These are phyloP conservation scores for Chondrilla cf. caribensis DNA, from an alignment of 37 sponge, comb jelly and placozoan genomes.

Conservation along the genomic window DNA sequence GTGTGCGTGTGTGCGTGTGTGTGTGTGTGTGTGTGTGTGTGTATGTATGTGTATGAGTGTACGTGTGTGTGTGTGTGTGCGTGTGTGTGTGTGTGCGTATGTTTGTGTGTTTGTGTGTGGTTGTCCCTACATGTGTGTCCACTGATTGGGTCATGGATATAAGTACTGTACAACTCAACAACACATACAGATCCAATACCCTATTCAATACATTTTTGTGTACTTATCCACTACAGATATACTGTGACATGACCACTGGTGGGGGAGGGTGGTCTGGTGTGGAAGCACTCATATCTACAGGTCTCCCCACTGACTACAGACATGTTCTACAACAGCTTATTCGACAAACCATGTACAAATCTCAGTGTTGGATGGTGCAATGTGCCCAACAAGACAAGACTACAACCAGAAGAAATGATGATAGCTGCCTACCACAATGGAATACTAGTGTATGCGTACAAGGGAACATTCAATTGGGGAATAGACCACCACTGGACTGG, in stretches of 20 bases:
- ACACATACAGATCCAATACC: no score
- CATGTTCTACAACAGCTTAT: constrained; percentile 21
- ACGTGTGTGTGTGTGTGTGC: neutral
- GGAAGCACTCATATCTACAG: constrained; percentile 28
- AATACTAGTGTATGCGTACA: constrained; percentile 26
- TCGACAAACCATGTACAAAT: constrained; percentile 16
- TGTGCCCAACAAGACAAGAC: neutral
- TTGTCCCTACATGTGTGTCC: no score
- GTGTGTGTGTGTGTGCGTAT: no score
- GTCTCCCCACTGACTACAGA: constrained; percentile 24
- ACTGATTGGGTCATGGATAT: no score
- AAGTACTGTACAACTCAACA: no score
- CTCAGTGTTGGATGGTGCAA: constrained; percentile 28
- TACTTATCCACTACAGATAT: neutral
- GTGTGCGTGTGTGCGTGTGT: constrained; percentile 5
- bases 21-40: constrained; percentile 31
- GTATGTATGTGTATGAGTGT: neutral
- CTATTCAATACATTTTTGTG: no score
- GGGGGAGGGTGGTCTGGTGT: constrained; percentile 34
- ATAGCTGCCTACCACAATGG: constrained; percentile 31
- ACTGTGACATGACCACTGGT: constrained; percentile 34
- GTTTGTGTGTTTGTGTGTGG: no score
- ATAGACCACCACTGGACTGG: constrained; percentile 35
- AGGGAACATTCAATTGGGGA: neutral
- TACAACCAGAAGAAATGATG: constrained; percentile 22